Evolutionary conservation across 2,888 invertebrate species (phyloP).

Genomic region (Thelaira solivaga): DNA sequence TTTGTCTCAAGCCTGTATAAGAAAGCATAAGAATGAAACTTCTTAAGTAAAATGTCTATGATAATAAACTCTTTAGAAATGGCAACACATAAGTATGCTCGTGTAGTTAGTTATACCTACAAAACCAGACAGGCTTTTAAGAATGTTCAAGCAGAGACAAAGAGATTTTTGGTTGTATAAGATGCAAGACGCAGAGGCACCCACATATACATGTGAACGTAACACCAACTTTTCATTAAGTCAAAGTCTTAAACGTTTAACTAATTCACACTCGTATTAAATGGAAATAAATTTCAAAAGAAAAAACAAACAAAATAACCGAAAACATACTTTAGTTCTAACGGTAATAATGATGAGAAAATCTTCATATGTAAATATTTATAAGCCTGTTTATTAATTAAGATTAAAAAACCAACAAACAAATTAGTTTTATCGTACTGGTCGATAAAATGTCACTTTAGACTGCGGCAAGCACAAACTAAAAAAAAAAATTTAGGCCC

Average conservation of each 20-base stretch:
- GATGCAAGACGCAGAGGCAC: too few relatives aligned
- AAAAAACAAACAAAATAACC: too few relatives aligned
- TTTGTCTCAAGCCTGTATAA: neutral
- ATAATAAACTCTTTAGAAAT: neutral
- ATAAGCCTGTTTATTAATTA: too few relatives aligned
- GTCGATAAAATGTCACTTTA: too few relatives aligned
- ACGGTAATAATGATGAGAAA: slow-evolving; percentile 20
- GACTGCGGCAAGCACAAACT: too few relatives aligned
- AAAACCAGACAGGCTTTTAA: neutral
- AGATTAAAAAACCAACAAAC: too few relatives aligned
- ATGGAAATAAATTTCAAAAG: too few relatives aligned
- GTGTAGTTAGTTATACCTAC: neutral
- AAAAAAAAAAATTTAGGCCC: too few relatives aligned
- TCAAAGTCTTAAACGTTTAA: slow-evolving; percentile 46
- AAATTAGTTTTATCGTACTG: too few relatives aligned
- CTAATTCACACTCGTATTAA: slow-evolving; percentile 38
- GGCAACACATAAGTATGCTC: neutral
- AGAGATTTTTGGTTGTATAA: neutral
- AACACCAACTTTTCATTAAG: slow-evolving; percentile 45
- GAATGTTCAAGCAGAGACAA: neutral
- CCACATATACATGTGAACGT: neutral
- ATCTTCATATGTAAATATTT: too few relatives aligned
- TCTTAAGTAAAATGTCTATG: slow-evolving; percentile 37
- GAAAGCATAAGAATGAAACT: neutral
- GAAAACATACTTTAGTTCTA: too few relatives aligned